A percentile compares a stretch with the other conserved stretches of the same genome.
phyloP scores from a whole-genome alignment of 2,888 invertebrate genomes.

The Drosophila neonasuta region DNA sequence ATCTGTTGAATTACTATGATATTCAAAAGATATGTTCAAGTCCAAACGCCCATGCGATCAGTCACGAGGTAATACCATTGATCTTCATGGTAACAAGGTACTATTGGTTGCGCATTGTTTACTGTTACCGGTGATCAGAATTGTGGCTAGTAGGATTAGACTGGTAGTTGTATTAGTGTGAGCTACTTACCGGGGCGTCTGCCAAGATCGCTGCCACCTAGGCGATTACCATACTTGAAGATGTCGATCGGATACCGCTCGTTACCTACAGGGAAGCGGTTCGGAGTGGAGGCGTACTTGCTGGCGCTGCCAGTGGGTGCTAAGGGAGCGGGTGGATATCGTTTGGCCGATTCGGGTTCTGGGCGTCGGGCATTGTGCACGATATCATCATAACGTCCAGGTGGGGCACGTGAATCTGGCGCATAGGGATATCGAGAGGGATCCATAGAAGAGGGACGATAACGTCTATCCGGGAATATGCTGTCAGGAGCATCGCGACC shows the following conservation, averaged over 20 bases:
- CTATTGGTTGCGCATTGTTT: conserved; percentile 3
- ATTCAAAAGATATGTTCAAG: not conserved
- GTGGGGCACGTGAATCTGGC: conserved; percentile 65
- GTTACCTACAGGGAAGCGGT: conserved; percentile 84
- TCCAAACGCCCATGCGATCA: conserved; percentile 18
- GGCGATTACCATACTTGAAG: conserved; percentile 84
- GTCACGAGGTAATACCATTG: conserved; percentile 25
- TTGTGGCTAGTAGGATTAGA: conserved; percentile 35
- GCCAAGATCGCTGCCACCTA: conserved; percentile 82
- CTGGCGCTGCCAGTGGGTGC: conserved; percentile 82
- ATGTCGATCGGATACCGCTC: conserved; percentile 83
- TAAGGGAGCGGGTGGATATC: conserved; percentile 83
- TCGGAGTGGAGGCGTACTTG: conserved; percentile 83
- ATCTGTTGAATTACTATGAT: not conserved
- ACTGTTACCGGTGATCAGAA: conserved; percentile 18
- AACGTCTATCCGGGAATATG: conserved; percentile 82
- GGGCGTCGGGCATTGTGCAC: conserved; percentile 79
- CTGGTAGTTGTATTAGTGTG: conserved; percentile 71
- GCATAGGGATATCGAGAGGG: conserved; percentile 81
- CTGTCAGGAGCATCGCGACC: conserved; percentile 80
- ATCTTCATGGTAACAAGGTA: not conserved
- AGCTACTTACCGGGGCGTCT: conserved; percentile 79
- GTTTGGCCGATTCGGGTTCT: conserved; percentile 83
- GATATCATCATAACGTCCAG: conserved; percentile 79
- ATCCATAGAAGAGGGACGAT: conserved; percentile 81